These are phyloP conservation scores for Chaetoderma sp. DNA, from an alignment of 2,888 invertebrate genomes.

Conservation along the genomic window DNA sequence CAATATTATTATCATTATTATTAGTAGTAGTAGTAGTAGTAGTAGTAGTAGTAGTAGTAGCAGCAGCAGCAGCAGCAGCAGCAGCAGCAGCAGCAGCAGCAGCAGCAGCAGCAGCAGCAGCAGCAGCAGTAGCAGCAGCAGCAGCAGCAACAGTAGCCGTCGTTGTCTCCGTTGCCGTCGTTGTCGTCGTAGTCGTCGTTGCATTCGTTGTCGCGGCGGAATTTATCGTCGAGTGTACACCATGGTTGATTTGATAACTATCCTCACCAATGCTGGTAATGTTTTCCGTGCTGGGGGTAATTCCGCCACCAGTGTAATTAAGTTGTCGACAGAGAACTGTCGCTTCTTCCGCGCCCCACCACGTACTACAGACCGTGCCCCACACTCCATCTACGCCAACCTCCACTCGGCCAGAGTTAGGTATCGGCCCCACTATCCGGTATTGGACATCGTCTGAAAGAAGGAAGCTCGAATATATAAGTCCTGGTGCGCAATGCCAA, in stretches of 20 bases:
- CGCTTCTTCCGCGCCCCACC: conserved; percentile 78
- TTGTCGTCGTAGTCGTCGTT: neutral
- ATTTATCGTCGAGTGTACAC: no score
- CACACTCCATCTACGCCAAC: conserved; percentile 78
- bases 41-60: neutral
- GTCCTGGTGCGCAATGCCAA: no score
- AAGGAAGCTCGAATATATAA: no score
- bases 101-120: neutral
- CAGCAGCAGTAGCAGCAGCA: neutral
- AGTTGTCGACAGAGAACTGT: conserved; percentile 71
- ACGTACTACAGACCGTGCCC: conserved; percentile 82
- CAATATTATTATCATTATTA: no score
- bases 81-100: neutral
- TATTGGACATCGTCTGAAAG: no score
- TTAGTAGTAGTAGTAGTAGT: no score
- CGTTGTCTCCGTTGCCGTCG: neutral
- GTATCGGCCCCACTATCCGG: no score
- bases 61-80: no score
- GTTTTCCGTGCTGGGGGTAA: conserved; percentile 37
- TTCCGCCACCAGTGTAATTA: conserved; percentile 45
- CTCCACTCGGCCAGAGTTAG: conserved; percentile 74
- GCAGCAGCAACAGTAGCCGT: neutral
- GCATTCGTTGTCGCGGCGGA: neutral
- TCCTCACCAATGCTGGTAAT: no score
- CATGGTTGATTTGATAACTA: no score